Evolutionary conservation across 2,113 vertebrate species (phyloP).

Genomic region (Halcyon malimbica): DNA sequence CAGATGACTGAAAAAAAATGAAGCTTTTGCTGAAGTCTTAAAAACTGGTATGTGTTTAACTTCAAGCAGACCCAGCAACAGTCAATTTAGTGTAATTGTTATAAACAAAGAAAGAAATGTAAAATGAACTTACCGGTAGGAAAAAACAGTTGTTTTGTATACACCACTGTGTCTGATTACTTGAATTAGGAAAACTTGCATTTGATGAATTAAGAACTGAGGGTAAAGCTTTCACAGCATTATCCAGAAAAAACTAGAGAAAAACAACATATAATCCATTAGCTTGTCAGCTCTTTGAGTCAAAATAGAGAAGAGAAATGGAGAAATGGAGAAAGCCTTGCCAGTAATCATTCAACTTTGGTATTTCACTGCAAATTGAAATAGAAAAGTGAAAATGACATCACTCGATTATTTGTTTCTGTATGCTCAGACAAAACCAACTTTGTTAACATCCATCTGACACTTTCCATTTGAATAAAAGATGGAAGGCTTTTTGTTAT

Average conservation of each 20-base stretch:
- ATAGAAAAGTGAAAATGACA: background rate
- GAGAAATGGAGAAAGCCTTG: background rate
- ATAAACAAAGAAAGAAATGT: background rate
- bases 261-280: slow-evolving; percentile 36
- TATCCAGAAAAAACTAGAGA: slow-evolving; percentile 91
- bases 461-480: background rate
- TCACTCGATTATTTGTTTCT: background rate
- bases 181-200: slow-evolving; percentile 74
- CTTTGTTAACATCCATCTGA: background rate
- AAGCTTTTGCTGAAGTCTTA: background rate
- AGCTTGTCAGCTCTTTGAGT: background rate
- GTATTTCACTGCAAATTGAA: background rate
- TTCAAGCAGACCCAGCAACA: slow-evolving; percentile 1
- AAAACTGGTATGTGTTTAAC: slow-evolving; percentile 16
- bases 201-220: slow-evolving; percentile 86
- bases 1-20: background rate
- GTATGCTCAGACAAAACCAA: background rate
- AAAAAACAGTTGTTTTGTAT: slow-evolving; percentile 89
- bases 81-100: background rate
- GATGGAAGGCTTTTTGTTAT: background rate
- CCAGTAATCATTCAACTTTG: background rate
- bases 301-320: background rate
- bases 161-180: slow-evolving; percentile 75
- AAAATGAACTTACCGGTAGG: slow-evolving; percentile 87
- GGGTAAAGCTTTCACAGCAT: slow-evolving; percentile 63